Base-by-base conservation (phyloP, 2,888 invertebrate species). In the Lasioglossum leucozonium region DNA sequence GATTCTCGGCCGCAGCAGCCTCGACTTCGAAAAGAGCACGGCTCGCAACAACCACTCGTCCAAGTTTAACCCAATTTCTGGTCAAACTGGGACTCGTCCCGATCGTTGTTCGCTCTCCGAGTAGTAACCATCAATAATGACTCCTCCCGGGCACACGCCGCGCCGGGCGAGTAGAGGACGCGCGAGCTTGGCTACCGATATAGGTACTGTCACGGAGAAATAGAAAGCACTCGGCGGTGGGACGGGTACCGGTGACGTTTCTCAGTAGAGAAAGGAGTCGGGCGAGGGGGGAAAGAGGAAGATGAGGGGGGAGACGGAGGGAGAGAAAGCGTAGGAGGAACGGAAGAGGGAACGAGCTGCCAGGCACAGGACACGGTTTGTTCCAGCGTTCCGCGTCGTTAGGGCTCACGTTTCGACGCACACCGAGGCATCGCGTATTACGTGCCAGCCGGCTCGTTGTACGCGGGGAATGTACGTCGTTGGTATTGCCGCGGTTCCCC, bases 311-410 rank as follows among this genome's bases (percentile, higher is more conserved):
- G 55, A n/a, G n/a, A n/a, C n/a, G n/a, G n/a, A 65, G 37, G 16
- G 47, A 18, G 40, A 79, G 77, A 69, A 69, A 74, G 77, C 82
- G 65, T 71, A 22, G 34, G 51, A 40, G 78, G 30, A 76, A 40
- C 34, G 42, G 78, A 67, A 67, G 76, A 74, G 47, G 42, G 65
- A 74, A 77, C 71, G 65, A 81, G 75, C 83, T 86, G 86, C 77
- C 82, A 88, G 77, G 58, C 79, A 74, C 83, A 84, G 86, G 71
- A 72, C 77, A 55, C 80, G 88, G 88, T 88, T 88, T 88, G 84
- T 88, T 88, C 75, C 77, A 69, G 44, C 79, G 79, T 88, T 88
- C 81, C 74, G 79, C 77, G 72, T 88, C 87, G 89, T 89, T 89
- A 87, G 89, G 77, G 81, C 82, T 81, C 84, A 76, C 89, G 85